Base-by-base conservation (phyloP, 2,797 vertebrate genomes). In the Phyllotis vaccarum region DNA sequence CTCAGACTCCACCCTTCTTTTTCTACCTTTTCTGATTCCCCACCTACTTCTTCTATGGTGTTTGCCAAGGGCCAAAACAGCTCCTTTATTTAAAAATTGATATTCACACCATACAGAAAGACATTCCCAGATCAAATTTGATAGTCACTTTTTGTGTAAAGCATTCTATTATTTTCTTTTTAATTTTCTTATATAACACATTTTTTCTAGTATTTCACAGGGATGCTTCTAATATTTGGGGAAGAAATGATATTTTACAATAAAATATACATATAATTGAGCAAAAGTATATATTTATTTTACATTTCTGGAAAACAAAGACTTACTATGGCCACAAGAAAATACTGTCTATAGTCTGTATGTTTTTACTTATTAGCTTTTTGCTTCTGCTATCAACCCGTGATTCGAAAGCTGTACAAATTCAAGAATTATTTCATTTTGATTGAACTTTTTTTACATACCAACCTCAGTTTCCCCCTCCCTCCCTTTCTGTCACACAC, bases 121-220 rank as follows among this genome's bases (percentile, higher is more conserved):
- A n/a, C n/a, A n/a, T n/a, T n/a, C n/a, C n/a, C n/a, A n/a, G n/a
- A n/a, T n/a, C n/a, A n/a, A n/a, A n/a, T n/a, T 34, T 34, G 14
- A 91, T 58, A 12, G 62, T 49, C 37, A 31, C 19, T 66, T 17
- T 79, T 93, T 75, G 16, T 83, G 43, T 31, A 82, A 96, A 94
- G 8, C 2, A 14, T 34, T 90, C 13, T 62, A 56, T 68, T 22
- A 40, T 76, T 88, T 19, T 9, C 1, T 27, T 83, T 93, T 29
- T 52, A 34, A 11, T 22, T 86, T 91, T 3, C 54, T 70, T 11
- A 68, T 86, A 91, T 74, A 8, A 40, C 76, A 10, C 0, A 5
- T 62, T 79, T 93, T n/a, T 56, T 89, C 64, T 49, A 91, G 2
- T 93, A 90, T 1, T 13, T 60, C 66, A 43, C 46, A 27, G 19